These are phyloP conservation scores for Laothoe populi DNA, from an alignment of 2,888 invertebrate species.

Conservation along the genomic window DNA sequence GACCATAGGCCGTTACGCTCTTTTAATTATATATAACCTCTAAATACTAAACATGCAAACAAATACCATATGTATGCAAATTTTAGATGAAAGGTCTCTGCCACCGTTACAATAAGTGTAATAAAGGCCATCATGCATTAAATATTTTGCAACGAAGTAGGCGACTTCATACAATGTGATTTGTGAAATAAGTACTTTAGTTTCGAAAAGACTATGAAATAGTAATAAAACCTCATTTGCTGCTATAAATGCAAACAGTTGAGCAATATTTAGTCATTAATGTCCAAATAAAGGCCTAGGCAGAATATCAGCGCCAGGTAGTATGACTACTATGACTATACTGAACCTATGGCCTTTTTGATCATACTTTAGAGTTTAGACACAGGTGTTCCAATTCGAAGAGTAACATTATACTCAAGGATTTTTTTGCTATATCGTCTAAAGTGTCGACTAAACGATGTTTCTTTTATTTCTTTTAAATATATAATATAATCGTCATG, in stretches of 20 bases:
- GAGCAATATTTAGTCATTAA: not conserved
- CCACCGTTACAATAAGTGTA: not conserved
- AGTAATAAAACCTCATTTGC: not conserved
- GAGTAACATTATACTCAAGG: too few relatives aligned
- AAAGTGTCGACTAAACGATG: too few relatives aligned
- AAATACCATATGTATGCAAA: not conserved
- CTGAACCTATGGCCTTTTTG: too few relatives aligned
- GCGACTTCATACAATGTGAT: not conserved
- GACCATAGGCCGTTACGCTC: not conserved
- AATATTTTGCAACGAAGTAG: not conserved
- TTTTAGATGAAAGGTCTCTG: not conserved
- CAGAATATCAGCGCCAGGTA: too few relatives aligned
- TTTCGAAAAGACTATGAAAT: slow-evolving; percentile 3
- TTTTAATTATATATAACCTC: slow-evolving; percentile 2
- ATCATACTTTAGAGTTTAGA: too few relatives aligned
- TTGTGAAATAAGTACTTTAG: slow-evolving; percentile 2
- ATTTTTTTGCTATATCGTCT: too few relatives aligned
- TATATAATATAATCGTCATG: too few relatives aligned
- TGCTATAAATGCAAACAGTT: not conserved
- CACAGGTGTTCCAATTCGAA: too few relatives aligned
- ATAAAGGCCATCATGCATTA: not conserved
- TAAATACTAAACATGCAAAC: not conserved
- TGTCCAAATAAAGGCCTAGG: not conserved
- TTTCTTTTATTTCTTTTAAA: too few relatives aligned
- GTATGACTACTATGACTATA: too few relatives aligned